These are phyloP conservation scores for Melanotus villosus DNA, from an alignment of 2,888 invertebrate genomes.

Conservation along the genomic window DNA sequence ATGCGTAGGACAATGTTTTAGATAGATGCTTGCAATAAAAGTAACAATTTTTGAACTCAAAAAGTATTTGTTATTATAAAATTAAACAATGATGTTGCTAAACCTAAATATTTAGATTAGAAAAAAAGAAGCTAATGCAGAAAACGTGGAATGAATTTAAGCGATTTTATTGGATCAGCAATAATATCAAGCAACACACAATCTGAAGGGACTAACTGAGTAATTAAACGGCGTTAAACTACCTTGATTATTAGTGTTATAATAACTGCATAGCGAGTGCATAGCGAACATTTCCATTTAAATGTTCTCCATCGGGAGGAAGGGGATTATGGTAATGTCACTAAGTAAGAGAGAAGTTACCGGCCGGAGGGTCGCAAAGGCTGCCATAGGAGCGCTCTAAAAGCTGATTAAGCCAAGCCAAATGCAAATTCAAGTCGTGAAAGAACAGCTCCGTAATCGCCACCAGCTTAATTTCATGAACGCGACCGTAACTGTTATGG, in stretches of 20 bases:
- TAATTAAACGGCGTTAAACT: slow-evolving; percentile 59
- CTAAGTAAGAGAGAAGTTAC: slow-evolving; percentile 57
- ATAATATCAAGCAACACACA: slow-evolving; percentile 23
- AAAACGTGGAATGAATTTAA: neutral
- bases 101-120: too few species aligned
- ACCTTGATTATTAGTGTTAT: slow-evolving; percentile 61
- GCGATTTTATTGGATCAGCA: slow-evolving; percentile 31
- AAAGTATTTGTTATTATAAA: too few species aligned
- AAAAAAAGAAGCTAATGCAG: neutral
- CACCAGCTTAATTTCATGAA: slow-evolving; percentile 56
- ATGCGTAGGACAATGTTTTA: too few species aligned
- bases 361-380: slow-evolving; percentile 54
- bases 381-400: slow-evolving; percentile 54
- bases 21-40: too few species aligned
- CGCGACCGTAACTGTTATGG: slow-evolving; percentile 47
- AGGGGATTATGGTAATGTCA: slow-evolving; percentile 59
- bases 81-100: too few species aligned
- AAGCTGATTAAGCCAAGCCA: slow-evolving; percentile 58
- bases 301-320: slow-evolving; percentile 52
- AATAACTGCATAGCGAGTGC: slow-evolving; percentile 57
- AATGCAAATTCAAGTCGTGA: slow-evolving; percentile 58
- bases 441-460: slow-evolving; percentile 57
- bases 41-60: too few species aligned
- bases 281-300: slow-evolving; percentile 59
- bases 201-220: slow-evolving; percentile 48